Percentiles rank a stretch among this genome's conserved stretches.
These are phyloP conservation scores for Podocnemis expansa DNA, from an alignment of 2,113 vertebrate species.

Conservation along the genomic window DNA sequence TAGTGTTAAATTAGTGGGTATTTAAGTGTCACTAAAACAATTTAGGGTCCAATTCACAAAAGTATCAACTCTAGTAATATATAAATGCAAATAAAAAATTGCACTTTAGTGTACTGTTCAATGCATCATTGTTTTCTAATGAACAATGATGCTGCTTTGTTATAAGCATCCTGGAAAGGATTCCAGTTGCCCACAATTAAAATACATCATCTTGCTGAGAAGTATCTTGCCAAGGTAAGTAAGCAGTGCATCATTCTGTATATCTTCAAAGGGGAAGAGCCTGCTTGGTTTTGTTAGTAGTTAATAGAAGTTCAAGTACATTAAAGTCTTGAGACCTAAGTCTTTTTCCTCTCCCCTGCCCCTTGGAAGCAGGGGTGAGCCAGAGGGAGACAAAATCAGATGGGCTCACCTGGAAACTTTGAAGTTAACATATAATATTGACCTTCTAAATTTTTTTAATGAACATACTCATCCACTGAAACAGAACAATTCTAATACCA, in stretches of 20 bases:
- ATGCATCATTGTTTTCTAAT: background rate
- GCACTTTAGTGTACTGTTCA: background rate
- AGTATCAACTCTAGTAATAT: constrained; percentile 66
- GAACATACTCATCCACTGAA: background rate
- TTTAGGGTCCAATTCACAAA: constrained; percentile 66
- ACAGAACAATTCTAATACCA: constrained; percentile 29
- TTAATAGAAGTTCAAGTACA: fast-evolving
- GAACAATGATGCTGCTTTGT: constrained; percentile 13
- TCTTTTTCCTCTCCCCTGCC: no score
- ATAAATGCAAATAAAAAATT: constrained; percentile 17
- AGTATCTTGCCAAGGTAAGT: fast-evolving
- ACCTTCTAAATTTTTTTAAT: background rate
- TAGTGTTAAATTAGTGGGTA: constrained; percentile 70
- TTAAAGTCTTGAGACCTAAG: background rate
- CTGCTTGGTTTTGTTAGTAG: background rate
- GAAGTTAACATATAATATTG: background rate
- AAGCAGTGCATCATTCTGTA: background rate
- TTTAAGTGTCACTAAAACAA: constrained; percentile 71
- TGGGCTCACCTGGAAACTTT: background rate
- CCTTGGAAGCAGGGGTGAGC: no score
- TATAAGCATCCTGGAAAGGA: constrained; percentile 30
- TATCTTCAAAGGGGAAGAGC: background rate
- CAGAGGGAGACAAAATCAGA: background rate
- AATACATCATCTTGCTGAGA: constrained; percentile 8
- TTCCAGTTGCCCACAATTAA: constrained; percentile 30